Conservation (phyloP, 2,797 vertebrate species). For the Oreochromis grahami region DNA sequence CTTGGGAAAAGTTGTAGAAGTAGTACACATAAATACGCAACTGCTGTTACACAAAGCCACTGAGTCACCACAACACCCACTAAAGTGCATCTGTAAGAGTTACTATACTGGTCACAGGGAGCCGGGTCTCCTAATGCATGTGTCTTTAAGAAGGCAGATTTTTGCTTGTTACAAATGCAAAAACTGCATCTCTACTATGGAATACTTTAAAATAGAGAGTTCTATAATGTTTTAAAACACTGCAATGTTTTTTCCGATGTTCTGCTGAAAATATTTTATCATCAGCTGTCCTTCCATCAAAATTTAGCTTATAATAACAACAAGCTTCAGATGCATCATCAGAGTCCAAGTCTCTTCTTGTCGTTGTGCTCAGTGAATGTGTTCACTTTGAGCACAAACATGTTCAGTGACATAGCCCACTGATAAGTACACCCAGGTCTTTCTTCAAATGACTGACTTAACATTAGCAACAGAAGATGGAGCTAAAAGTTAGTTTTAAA, state of each 20-base stretch:
- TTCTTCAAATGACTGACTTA: background rate
- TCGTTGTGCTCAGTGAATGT: background rate
- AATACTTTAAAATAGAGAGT: background rate
- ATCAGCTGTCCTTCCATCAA: background rate
- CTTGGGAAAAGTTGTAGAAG: background rate
- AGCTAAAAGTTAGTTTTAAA: background rate
- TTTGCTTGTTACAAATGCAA: background rate
- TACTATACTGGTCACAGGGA: background rate
- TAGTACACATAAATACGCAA: fast-evolving
- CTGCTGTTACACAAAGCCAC: background rate
- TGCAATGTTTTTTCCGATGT: background rate
- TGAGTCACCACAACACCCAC: background rate
- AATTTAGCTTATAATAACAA: background rate
- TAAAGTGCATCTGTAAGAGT: background rate
- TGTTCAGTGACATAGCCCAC: background rate
- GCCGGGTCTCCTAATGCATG: background rate
- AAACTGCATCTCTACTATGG: background rate
- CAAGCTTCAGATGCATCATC: background rate
- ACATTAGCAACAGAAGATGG: background rate
- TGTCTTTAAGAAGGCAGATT: fast-evolving
- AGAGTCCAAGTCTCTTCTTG: background rate
- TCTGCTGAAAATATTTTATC: background rate
- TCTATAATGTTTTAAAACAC: background rate
- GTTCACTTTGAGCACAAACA: background rate
- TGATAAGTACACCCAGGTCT: background rate